Evolutionary conservation across 2,888 invertebrate species (phyloP).

Genomic region (Colletes collaris): DNA sequence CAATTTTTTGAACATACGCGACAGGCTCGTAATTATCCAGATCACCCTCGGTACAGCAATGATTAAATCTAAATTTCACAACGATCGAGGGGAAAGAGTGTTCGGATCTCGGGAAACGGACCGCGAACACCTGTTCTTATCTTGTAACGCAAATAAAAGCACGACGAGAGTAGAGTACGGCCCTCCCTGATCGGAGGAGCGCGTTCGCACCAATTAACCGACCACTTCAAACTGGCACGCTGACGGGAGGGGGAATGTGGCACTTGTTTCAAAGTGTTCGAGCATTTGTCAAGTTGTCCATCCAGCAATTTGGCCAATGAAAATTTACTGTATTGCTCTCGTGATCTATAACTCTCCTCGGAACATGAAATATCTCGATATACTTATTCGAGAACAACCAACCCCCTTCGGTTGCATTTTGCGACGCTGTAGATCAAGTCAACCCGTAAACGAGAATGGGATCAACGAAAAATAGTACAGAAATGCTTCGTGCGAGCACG

Average conservation of each 20-base stretch:
- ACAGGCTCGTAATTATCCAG: conserved; percentile 10
- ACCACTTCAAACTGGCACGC: conserved; percentile 19
- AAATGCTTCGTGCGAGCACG: neutral
- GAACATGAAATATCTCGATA: neutral
- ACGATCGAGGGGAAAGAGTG: neutral
- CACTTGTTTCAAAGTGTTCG: conserved; percentile 42
- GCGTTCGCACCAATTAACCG: conserved; percentile 49
- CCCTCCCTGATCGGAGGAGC: conserved; percentile 21
- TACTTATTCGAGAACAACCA: neutral
- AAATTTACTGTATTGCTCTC: conserved; percentile 30
- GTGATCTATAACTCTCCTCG: neutral
- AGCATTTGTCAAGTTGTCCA: conserved; percentile 38
- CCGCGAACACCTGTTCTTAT: conserved; percentile 46
- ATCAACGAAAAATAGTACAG: conserved; percentile 9
- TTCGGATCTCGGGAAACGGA: conserved; percentile 23
- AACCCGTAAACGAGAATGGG: neutral
- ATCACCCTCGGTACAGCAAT: conserved; percentile 3
- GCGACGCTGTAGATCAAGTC: neutral
- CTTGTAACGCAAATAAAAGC: conserved; percentile 29
- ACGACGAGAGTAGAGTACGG: conserved; percentile 8
- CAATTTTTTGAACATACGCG: neutral
- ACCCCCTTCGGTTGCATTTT: neutral
- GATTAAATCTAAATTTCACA: conserved; percentile 31
- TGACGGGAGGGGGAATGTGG: conserved; percentile 5
- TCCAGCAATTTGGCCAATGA: conserved; percentile 45